Evolutionary conservation across 2,797 vertebrate species (phyloP), one percentile per base, ranked within the genome.

Genomic region (Eurystomus glaucurus): DNA sequence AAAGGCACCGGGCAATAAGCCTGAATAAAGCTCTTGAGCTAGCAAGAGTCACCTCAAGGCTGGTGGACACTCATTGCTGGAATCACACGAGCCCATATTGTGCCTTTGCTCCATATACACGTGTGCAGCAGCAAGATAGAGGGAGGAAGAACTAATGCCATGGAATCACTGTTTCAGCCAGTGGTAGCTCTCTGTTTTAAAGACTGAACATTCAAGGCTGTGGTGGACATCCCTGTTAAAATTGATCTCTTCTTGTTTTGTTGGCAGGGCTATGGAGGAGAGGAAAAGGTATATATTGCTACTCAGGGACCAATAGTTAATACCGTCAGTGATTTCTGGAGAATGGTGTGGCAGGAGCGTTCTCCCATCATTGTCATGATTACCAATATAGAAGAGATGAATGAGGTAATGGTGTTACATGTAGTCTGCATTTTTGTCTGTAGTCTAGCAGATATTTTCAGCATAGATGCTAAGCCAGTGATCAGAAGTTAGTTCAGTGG

Each of bases 321-420:
- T 98, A 99, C 99, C 22, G 99, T 99, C 72, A 98, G 99, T 29
- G 99, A 99, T 97, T 99, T 99, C 98, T 99, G 99, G 99, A 99
- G 98, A 98, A 99, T 99, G 99, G 99, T 99, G 96, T 99, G 99
- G 99, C 99, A 99, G 97, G 99, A 99, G 96, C 98, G 95, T 85
- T 98, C 98, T 39, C 99, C 99, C 82, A 99, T 99, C 96, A 99
- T 99, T 74, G 99, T 99, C 97, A 99, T 99, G 99, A 99, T 99
- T 98, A 99, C 99, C 96, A 99, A 99, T 97, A 99, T 99, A 92
- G 99, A 99, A 97, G 99, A 99, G 97, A 99, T 99, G 98, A 99
- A 99, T 5, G 99, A 99, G 99, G 99, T 99, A 97, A 97, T 97
- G 79, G 5, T 91, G 29, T 85, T 93, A 78, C 33, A 26, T 92